Percentiles rank a stretch among this genome's conserved stretches.
These are phyloP conservation scores for Psilopsiagon aymara DNA, from an alignment of 2,113 vertebrate genomes.

Conservation along the genomic window DNA sequence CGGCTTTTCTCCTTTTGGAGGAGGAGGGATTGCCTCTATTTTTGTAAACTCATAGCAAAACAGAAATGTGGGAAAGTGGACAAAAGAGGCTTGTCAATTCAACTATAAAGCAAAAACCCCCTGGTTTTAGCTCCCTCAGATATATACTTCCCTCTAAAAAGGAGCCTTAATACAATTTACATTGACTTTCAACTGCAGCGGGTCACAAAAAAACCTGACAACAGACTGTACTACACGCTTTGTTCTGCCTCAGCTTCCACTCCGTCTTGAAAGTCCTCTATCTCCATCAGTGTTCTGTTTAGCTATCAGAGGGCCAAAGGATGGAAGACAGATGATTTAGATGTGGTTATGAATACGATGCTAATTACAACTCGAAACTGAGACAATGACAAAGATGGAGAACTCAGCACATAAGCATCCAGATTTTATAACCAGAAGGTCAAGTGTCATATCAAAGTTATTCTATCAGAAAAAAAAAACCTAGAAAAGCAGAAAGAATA, in stretches of 20 bases:
- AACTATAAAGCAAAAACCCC: background rate
- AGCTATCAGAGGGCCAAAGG: background rate
- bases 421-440: background rate
- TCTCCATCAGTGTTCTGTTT: background rate
- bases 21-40: background rate
- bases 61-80: background rate
- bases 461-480: background rate
- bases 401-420: background rate
- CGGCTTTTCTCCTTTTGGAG: background rate
- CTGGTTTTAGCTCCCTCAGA: background rate
- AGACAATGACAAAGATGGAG: background rate
- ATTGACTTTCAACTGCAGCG: background rate
- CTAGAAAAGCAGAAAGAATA: background rate
- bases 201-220: background rate
- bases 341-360: background rate
- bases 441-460: background rate
- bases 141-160: background rate
- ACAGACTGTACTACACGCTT: background rate
- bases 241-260: background rate
- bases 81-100: background rate
- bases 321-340: background rate
- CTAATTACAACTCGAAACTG: background rate
- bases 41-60: background rate
- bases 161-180: background rate
- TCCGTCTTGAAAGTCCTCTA: background rate